A percentile compares a stretch with the other conserved stretches of the same genome.
phyloP scores from a whole-genome alignment of 2,113 vertebrate genomes.

The Paraplagusia blochii region DNA sequence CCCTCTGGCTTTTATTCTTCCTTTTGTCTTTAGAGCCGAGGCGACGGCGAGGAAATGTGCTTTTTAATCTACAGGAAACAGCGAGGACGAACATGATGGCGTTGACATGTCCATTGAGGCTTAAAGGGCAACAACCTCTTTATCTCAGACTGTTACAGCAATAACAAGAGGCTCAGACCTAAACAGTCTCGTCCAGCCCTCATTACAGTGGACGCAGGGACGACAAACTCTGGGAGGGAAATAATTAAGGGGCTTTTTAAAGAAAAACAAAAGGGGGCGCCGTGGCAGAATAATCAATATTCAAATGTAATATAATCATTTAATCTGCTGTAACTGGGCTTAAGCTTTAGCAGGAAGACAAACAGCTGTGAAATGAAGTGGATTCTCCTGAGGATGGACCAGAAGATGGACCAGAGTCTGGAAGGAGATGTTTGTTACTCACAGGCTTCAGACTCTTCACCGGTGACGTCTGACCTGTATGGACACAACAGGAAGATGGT shows the following conservation, averaged over 20 bases:
- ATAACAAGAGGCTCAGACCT: conserved; percentile 50
- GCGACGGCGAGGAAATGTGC: conserved; percentile 21
- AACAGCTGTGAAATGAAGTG: conserved; percentile 54
- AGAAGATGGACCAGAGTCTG: conserved; percentile 23
- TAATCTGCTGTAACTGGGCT: conserved; percentile 61
- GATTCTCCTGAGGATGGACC: conserved; percentile 22
- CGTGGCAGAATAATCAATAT: conserved; percentile 67
- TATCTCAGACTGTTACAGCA: conserved; percentile 60
- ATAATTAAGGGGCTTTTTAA: conserved; percentile 67
- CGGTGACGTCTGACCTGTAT: conserved; percentile 91
- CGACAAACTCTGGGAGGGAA: conserved; percentile 53
- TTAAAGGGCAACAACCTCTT: conserved; percentile 58
- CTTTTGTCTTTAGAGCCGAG: conserved; percentile 25
- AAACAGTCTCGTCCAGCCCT: conserved; percentile 62
- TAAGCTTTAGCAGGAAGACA: conserved; percentile 60
- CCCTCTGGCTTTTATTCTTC: conserved; percentile 20
- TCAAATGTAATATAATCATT: conserved; percentile 70
- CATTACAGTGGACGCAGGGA: conserved; percentile 66
- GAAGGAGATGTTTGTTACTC: conserved; percentile 68
- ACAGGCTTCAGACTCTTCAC: conserved; percentile 91
- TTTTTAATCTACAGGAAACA: conserved; percentile 28
- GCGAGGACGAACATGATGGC: conserved; percentile 31
- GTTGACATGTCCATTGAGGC: conserved; percentile 36
- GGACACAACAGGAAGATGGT: conserved; percentile 32
- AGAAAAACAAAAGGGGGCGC: conserved; percentile 62